Evolutionary conservation across 2,113 vertebrate species (phyloP).

Genomic region (Corythornis madagascariensis): DNA sequence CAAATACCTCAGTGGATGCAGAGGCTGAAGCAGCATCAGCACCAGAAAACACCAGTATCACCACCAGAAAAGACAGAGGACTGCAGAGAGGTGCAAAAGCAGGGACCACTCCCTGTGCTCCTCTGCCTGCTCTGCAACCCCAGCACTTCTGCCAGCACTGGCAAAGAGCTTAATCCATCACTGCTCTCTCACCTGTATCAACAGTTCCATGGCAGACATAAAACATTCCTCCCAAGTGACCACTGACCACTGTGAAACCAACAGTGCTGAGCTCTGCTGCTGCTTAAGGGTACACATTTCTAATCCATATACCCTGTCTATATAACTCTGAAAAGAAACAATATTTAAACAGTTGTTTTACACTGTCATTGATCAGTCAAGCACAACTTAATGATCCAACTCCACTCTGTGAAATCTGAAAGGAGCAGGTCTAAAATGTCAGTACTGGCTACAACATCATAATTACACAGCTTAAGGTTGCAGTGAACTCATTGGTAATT

Average conservation of each 20-base stretch:
- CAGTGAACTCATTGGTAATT: not conserved
- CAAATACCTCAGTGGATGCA: not conserved
- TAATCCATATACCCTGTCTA: not conserved
- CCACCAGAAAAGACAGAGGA: not conserved
- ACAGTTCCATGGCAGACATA: not conserved
- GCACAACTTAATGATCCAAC: not conserved
- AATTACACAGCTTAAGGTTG: not conserved
- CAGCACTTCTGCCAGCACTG: not conserved
- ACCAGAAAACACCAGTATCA: not conserved
- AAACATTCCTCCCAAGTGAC: not conserved
- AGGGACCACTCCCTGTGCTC: not conserved
- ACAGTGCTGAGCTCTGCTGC: not conserved
- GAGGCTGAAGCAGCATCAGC: not conserved
- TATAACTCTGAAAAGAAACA: not conserved
- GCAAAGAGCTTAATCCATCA: not conserved
- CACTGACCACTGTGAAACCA: not conserved
- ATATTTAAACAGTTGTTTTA: not conserved
- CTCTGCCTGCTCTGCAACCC: not conserved
- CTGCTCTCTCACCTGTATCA: not conserved
- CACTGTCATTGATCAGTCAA: not conserved
- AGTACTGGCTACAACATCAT: not conserved
- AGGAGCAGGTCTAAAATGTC: not conserved
- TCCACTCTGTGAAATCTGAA: not conserved
- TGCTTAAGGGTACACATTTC: not conserved
- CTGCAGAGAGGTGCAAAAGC: not conserved